Conservation (phyloP, 2,113 vertebrate genomes). For the Pelvicachromis taeniatus region DNA sequence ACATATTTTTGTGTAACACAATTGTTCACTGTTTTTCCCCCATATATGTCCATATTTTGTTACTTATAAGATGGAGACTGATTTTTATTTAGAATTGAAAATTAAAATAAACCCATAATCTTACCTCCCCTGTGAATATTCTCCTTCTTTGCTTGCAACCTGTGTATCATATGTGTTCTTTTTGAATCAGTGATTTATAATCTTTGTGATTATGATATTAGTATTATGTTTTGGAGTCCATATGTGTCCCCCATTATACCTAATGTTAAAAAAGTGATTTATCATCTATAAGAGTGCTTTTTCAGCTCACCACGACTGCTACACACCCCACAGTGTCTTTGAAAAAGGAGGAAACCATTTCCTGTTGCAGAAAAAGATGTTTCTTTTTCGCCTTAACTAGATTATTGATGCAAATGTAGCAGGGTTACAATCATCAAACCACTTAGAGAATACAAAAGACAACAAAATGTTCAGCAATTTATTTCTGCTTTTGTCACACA, state of each 20-base stretch:
- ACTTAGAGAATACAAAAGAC: conserved; percentile 30
- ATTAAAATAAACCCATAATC: conserved; percentile 24
- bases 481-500: conserved; percentile 9
- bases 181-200: neutral
- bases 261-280: neutral
- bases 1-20: conserved; percentile 8
- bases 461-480: conserved; percentile 1
- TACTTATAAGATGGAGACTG: conserved; percentile 11
- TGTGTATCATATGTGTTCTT: neutral
- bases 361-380: neutral
- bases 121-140: neutral
- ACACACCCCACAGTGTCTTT: neutral
- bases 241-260: neutral
- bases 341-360: neutral
- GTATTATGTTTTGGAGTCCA: neutral
- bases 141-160: neutral
- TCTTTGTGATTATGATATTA: neutral
- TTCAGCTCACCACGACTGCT: neutral
- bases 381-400: neutral
- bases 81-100: conserved; percentile 29
- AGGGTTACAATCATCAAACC: conserved; percentile 14
- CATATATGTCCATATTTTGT: conserved; percentile 20
- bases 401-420: conserved; percentile 35
- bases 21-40: neutral
- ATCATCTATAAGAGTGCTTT: neutral